Evolutionary conservation across 30 jellyfish, hydroid and myxozoan species (phyloP).

Genomic region (Clytia hemisphaerica): DNA sequence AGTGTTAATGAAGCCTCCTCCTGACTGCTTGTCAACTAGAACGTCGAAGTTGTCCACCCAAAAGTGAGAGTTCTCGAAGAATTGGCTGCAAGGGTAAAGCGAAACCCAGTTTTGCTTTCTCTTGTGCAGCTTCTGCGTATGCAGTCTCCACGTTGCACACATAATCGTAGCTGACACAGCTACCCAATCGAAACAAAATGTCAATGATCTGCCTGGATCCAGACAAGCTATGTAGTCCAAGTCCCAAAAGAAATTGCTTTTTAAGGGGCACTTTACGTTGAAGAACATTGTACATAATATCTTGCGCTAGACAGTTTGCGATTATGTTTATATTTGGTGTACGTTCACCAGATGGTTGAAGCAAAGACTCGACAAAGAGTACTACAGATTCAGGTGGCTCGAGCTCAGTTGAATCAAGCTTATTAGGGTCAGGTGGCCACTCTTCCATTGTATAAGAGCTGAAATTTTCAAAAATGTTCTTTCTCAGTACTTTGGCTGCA

Average conservation of each 20-base stretch:
- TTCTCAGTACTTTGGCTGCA: neutral
- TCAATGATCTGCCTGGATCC: neutral
- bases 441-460: neutral
- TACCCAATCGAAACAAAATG: neutral
- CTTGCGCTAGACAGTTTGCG: neutral
- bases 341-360: too few species aligned
- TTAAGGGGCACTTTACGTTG: neutral
- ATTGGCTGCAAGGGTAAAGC: neutral
- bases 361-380: too few species aligned
- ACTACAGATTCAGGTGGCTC: too few species aligned
- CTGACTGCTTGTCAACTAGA: neutral
- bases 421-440: conserved; percentile 1
- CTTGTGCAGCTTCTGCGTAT: neutral
- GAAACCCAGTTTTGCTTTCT: neutral
- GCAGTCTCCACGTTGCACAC: neutral
- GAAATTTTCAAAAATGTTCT: neutral
- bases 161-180: neutral
- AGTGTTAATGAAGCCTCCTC: neutral
- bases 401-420: too few species aligned
- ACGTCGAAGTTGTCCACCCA: conserved; percentile 1
- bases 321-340: neutral
- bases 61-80: neutral
- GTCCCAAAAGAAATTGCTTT: neutral
- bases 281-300: neutral
- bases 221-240: neutral